Conservation (phyloP, 2,113 vertebrate genomes). For the Hippopotamus amphibius region DNA sequence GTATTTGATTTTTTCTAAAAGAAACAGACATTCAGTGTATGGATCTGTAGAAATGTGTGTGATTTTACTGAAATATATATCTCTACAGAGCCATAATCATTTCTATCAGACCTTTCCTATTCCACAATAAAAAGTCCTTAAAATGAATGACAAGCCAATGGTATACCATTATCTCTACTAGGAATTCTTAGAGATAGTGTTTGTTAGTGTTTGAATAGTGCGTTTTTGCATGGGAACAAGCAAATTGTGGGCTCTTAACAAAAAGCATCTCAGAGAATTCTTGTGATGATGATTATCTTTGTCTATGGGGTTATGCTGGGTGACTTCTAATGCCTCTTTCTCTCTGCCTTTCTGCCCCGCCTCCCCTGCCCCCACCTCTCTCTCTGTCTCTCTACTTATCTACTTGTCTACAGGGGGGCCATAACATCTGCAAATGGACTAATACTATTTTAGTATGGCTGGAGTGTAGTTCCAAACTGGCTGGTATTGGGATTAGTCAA, state of each 20-base stretch:
- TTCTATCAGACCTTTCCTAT: constrained; percentile 74
- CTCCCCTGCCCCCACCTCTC: not conserved
- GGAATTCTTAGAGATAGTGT: constrained; percentile 74
- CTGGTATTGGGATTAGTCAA: not conserved
- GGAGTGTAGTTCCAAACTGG: constrained; percentile 34
- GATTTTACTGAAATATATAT: constrained; percentile 77
- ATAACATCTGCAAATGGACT: constrained; percentile 50
- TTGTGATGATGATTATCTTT: constrained; percentile 73
- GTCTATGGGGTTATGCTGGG: constrained; percentile 54
- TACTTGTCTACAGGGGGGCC: not conserved
- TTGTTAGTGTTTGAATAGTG: constrained; percentile 79
- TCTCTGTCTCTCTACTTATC: not conserved
- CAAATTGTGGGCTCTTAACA: constrained; percentile 74
- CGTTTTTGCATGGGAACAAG: constrained; percentile 72
- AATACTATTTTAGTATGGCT: constrained; percentile 57
- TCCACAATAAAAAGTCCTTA: constrained; percentile 75
- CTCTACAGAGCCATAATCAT: constrained; percentile 74
- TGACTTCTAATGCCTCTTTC: constrained; percentile 56
- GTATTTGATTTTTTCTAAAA: constrained; percentile 66
- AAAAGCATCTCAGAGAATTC: constrained; percentile 68
- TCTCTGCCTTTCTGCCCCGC: not conserved
- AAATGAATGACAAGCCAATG: constrained; percentile 79
- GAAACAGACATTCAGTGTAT: constrained; percentile 59
- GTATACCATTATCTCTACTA: constrained; percentile 75
- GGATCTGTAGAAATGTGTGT: constrained; percentile 69